A percentile compares a stretch with the other conserved stretches of the same genome.
These are phyloP conservation scores for Habrosyne pyritoides DNA, from an alignment of 2,888 invertebrate species.

Conservation along the genomic window DNA sequence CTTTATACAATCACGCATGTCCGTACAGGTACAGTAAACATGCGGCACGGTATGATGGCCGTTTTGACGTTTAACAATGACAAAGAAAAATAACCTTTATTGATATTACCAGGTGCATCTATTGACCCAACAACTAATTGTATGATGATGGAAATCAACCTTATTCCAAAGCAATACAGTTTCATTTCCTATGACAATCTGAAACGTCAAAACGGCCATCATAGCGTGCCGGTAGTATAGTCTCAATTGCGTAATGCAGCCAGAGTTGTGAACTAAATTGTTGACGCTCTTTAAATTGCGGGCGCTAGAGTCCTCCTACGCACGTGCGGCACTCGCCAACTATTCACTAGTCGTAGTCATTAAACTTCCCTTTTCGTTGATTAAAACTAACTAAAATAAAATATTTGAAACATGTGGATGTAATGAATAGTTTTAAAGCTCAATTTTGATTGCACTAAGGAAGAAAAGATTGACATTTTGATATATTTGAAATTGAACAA, in stretches of 20 bases:
- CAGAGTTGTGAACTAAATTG: conserved; percentile 7
- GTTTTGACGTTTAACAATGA: no score
- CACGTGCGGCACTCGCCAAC: neutral
- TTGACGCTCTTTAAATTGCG: conserved; percentile 5
- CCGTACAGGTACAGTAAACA: neutral
- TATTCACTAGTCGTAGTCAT: neutral
- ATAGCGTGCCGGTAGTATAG: no score
- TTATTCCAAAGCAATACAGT: no score
- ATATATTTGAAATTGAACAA: neutral
- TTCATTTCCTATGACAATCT: no score
- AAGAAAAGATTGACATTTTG: neutral
- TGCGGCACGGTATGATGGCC: no score
- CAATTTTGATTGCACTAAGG: neutral
- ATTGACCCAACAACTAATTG: no score
- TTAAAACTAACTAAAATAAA: neutral
- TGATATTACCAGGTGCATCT: no score
- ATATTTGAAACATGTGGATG: neutral
- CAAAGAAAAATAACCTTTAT: no score
- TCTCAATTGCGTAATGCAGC: neutral
- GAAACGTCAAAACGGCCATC: no score
- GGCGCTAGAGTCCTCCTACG: conserved; percentile 4
- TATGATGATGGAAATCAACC: no score
- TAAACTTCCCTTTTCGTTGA: neutral
- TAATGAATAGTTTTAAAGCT: neutral
- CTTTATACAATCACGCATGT: neutral